Percentiles rank a stretch among this genome's conserved stretches.
Conservation (phyloP, 2,888 invertebrate genomes). For the Pterobdella sp. region DNA sequence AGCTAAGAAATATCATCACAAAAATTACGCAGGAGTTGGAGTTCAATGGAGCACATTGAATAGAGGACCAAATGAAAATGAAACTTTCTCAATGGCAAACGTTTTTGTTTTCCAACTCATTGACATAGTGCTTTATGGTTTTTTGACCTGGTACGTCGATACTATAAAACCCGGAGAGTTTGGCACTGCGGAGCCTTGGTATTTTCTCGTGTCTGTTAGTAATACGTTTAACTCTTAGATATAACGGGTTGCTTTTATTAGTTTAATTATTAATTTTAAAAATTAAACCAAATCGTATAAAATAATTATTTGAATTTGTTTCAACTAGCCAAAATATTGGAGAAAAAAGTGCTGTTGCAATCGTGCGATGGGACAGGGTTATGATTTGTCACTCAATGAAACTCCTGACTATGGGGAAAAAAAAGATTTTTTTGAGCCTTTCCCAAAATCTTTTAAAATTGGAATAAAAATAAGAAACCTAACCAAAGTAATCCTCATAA, state of each 20-base stretch:
- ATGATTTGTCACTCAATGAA: not conserved
- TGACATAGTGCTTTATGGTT: conserved; percentile 11
- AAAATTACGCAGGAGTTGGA: conserved; percentile 37
- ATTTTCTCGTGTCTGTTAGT: conserved; percentile 26
- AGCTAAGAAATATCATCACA: no score
- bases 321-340: not conserved
- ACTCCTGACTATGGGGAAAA: conserved; percentile 15
- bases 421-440: conserved; percentile 18
- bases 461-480: conserved; percentile 30
- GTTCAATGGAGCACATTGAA: conserved; percentile 40
- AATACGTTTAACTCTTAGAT: not conserved
- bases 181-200: conserved; percentile 27
- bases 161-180: conserved; percentile 28
- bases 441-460: not conserved
- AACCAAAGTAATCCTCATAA: conserved; percentile 20
- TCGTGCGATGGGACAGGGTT: not conserved
- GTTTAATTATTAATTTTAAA: not conserved
- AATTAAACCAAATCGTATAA: no score
- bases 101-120: conserved; percentile 39
- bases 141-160: conserved; percentile 29
- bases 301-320: not conserved
- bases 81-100: conserved; percentile 43
- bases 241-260: no score
- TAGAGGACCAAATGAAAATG: conserved; percentile 43
- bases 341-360: conserved; percentile 8